Base-by-base conservation (phyloP, 2,888 invertebrate species). In the Taphrorychus bicolor region DNA sequence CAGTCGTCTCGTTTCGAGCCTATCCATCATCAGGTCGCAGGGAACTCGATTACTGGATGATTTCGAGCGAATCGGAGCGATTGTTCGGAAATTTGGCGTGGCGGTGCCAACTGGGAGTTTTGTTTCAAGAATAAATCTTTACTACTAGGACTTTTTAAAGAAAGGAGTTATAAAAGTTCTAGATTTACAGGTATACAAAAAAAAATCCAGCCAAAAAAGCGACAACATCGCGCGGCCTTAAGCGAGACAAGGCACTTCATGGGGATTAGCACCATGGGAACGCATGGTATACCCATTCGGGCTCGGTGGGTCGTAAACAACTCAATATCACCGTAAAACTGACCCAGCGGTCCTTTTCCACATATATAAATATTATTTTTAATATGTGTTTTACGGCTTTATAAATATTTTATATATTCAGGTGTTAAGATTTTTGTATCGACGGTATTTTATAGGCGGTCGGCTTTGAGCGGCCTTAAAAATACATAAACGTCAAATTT, bases 361-460 rank as follows among this genome's bases (percentile, higher is more conserved):
- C 79, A 80, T 80, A 81, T 81, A 82, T 82, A 82, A 82, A 82
- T 82, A 82, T 82, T 82, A 82, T 82, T 82, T 82, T 82, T 82
- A 82, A 82, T 82, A 81, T 80, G 79, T 78, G 76, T 82, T 82
- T 82, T 82, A 82, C 81, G 82, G 78, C 80, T 81, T 82, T 81
- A 82, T 82, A 82, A 81, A 82, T 82, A 82, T 82, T 82, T 82
- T 81, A 82, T 82, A 81, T 77, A 78, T 82, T 82, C 82, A 82
- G 82, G 82, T 82, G 82, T 82, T 82, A 82, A 81, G 81, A 80
- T 79, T 79, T 79, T 80, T 78, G 79, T 80, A 76, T 76, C 66
- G 66, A 66, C 66, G 67, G 54, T 69, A 72, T 70, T 73, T 74
- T 78, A 75, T 75, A 74, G 76, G 73, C 76, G 77, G 73, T 45